Conservation (phyloP, 1,140 invertebrate genomes). For the Drosophila malerkotliana region DNA sequence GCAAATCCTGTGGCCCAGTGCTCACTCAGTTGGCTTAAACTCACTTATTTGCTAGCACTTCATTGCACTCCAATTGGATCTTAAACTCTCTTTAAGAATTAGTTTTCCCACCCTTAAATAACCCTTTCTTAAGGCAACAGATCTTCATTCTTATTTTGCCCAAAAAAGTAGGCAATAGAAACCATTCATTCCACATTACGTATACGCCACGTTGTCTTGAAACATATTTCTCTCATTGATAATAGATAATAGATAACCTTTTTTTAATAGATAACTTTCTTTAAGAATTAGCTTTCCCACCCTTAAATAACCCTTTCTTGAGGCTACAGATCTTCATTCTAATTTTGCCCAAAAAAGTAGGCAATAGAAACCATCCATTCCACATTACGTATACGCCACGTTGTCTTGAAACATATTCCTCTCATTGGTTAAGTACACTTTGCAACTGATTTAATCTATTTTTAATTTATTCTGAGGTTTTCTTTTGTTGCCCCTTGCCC, state of each 20-base stretch:
- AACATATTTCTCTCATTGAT: background rate
- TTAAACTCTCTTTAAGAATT: too few relatives aligned
- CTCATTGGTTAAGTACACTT: conserved; percentile 44
- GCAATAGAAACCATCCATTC: background rate
- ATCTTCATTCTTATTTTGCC: too few relatives aligned
- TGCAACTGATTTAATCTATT: conserved; percentile 64
- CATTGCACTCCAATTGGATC: conserved; percentile 32
- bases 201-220: too few relatives aligned
- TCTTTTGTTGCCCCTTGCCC: background rate
- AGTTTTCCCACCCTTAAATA: too few relatives aligned
- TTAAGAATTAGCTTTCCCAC: too few relatives aligned
- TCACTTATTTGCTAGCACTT: conserved; percentile 15
- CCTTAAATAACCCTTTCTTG: too few relatives aligned
- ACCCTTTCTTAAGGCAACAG: too few relatives aligned
- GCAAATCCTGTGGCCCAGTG: conserved; percentile 12
- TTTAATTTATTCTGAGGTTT: conserved; percentile 60
- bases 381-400: conserved; percentile 47
- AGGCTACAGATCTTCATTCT: too few relatives aligned
- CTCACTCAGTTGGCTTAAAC: conserved; percentile 16
- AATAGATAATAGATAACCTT: too few relatives aligned
- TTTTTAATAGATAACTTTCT: too few relatives aligned
- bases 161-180: too few relatives aligned
- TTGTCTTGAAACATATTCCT: background rate
- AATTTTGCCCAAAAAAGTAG: background rate
- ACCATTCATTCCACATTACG: too few relatives aligned